Percentiles rank a stretch among this genome's conserved stretches.
These are phyloP conservation scores for Enhydra lutris DNA, from an alignment of 2,113 vertebrate genomes.

Conservation along the genomic window DNA sequence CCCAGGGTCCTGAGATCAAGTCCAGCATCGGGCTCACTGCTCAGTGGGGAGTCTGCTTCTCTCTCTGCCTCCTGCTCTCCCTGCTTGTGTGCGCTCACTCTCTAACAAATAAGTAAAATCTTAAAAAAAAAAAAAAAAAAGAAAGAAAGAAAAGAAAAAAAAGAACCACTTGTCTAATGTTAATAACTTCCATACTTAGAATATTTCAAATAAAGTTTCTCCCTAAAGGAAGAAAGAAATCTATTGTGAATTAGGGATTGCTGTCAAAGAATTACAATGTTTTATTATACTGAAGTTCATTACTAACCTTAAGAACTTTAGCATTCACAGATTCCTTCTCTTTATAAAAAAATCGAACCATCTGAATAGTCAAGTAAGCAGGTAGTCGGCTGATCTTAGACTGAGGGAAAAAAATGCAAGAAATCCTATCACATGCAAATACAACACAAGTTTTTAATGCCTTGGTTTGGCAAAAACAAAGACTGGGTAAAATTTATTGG, in stretches of 20 bases:
- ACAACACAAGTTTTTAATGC: background rate
- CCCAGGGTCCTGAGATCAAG: background rate
- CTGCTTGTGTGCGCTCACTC: background rate
- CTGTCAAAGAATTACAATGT: background rate
- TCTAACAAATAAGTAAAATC: background rate
- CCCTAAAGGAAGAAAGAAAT: background rate
- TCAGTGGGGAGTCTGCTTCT: background rate
- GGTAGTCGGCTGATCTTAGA: conserved; percentile 97
- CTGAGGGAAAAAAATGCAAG: conserved; percentile 74
- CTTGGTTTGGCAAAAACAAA: conserved; percentile 44
- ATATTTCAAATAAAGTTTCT: conserved; percentile 19
- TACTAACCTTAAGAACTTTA: conserved; percentile 97
- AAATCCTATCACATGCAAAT: conserved; percentile 11
- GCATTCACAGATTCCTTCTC: conserved; percentile 99
- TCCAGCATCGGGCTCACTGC: background rate
- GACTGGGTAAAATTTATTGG: background rate
- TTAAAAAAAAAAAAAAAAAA: too few relatives aligned
- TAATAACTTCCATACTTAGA: background rate
- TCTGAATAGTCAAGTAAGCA: conserved; percentile 97
- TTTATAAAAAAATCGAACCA: conserved; percentile 99
- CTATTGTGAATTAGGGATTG: background rate
- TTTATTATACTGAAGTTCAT: background rate
- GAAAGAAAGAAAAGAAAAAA: too few relatives aligned
- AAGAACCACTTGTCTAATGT: background rate
- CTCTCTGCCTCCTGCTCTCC: background rate